Base-by-base conservation (phyloP, 2,888 invertebrate genomes). In the Stegana nigrithorax region DNA sequence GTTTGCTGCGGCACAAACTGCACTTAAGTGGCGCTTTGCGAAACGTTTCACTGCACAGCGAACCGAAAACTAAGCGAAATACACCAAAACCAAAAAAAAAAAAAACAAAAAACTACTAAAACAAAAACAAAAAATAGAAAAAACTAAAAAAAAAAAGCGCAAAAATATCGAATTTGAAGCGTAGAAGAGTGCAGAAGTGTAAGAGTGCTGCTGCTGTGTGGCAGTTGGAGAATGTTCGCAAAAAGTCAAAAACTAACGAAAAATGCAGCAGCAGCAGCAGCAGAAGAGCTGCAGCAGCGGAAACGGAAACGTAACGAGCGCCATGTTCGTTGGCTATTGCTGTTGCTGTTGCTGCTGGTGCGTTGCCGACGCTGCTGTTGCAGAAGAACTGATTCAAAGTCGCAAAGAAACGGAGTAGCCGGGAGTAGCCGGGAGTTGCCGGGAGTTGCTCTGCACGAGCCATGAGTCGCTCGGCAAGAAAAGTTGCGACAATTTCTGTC, bases 21-120 rank as follows among this genome's bases (percentile, higher is more conserved):
- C 72, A 69, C 73, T 76, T 78, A 80, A 78, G 80, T 80, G 79
- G 75, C 69, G 75, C 73, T 74, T 73, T 79, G 73, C 67, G 70
- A 70, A 77, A 71, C 75, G 71, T 79, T 79, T 73, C 77, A 39
- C 60, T 67, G 70, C 73, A 69, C 59, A 64, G 66, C 64, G n/a
- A n/a, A n/a, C n/a, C n/a, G n/a, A n/a, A n/a, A n/a, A n/a, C n/a
- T n/a, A n/a, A n/a, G n/a, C n/a, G n/a, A n/a, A n/a, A n/a, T n/a
- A n/a, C n/a, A n/a, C n/a, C 65, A 26, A 50, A 50, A 25, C 6
- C n/a, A 23, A 47, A 21, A 23, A 47, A 21, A n/a, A 47, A 23
- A 7, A 19, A 51, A 27, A 51, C 2, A 51, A 7, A 14, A 39
- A 39, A 39, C 17, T n/a, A 39, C 39, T 39, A 44, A 19, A 1